phyloP scores from a whole-genome alignment of 2,888 invertebrate genomes.

The Tenthredo mesomela region DNA sequence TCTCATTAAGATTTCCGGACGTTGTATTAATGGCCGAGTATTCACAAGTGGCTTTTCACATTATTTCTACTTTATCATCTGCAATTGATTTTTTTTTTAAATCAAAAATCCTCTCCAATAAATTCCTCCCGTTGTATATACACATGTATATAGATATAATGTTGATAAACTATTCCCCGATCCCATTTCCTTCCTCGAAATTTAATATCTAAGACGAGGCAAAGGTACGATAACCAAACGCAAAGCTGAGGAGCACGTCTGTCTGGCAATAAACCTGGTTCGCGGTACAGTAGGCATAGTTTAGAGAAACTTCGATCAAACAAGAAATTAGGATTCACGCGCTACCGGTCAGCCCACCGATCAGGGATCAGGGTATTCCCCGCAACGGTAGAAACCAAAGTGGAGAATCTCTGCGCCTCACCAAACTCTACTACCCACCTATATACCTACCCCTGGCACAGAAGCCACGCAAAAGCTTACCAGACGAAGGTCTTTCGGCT shows the following conservation, averaged over 20 bases:
- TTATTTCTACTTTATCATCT: neutral
- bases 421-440: neutral
- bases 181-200: neutral
- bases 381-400: conserved; percentile 52
- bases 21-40: neutral
- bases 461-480: conserved; percentile 45
- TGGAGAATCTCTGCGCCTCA: conserved; percentile 23
- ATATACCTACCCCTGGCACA: neutral
- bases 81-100: neutral
- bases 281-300: conserved; percentile 49
- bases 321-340: conserved; percentile 61
- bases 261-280: conserved; percentile 41
- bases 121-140: neutral
- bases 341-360: conserved; percentile 55
- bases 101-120: neutral
- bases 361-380: conserved; percentile 36
- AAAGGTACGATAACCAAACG: neutral
- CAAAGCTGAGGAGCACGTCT: conserved; percentile 18
- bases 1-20: neutral
- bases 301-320: conserved; percentile 59
- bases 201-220: conserved; percentile 14
- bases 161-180: conserved; percentile 5
- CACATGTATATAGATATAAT: neutral
- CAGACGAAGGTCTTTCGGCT: conserved; percentile 37
- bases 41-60: neutral